Evolutionary conservation across 2,113 vertebrate species (phyloP), one percentile per base, ranked within the genome.

Genomic region (Pollachius pollachius): DNA sequence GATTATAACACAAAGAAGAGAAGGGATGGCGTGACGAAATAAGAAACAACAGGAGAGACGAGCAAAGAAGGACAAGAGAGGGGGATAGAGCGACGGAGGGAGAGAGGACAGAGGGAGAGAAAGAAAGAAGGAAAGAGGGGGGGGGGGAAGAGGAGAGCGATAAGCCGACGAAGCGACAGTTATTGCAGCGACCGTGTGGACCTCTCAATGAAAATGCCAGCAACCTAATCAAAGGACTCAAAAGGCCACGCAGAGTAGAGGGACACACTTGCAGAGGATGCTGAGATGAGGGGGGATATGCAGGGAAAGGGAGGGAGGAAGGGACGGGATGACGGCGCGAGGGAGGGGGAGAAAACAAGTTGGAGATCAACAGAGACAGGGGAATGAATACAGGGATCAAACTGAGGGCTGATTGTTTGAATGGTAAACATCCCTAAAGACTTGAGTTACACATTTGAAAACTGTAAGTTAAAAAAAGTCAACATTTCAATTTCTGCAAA

Each of bases 201-300:
- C 80, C 84, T 87, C 85, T 85, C 82, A 84, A 86, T 89, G 86
- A 84, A 90, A 90, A 90, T 89, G 87, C 87, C 87, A 88, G 82
- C 84, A 81, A 84, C 85, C 87, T 85, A 89, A 90, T 90, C 86
- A 88, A 89, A 87, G 76, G 74, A 86, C 74, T 81, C 30, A 8
- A 88, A 89, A 90, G 89, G 87, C 18, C 18, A 61, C 1, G 19
- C 12, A 23, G 59, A n/a, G 21, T 15, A 15, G 21, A 61, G 59
- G 19, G 59, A 61, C 7, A 21, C 2, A 60, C 16, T 11, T 17
- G 65, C 54, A 11, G 12, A 15, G 0, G 41, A 34, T 71, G 3
- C 23, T 62, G 17, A 12, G 6, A 15, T 4, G 23, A 11, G 30
- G 54, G 70, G 75, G 75, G 59, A 25, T 15, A 19, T 9, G 9